Evolutionary conservation across 2,888 invertebrate species (phyloP).

Genomic region (Xylota segnis): DNA sequence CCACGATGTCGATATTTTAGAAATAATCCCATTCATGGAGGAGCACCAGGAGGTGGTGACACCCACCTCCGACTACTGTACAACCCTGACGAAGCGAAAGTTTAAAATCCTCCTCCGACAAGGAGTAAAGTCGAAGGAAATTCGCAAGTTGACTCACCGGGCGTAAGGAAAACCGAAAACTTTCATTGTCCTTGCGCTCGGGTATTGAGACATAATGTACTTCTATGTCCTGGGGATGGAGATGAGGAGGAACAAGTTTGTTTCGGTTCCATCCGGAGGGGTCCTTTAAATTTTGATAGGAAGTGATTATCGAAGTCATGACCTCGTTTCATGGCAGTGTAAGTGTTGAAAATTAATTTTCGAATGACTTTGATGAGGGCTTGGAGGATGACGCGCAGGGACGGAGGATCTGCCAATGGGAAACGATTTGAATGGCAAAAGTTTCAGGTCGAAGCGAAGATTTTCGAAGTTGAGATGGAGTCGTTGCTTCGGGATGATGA

Average conservation of each 20-base stretch:
- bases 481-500: conserved; percentile 4
- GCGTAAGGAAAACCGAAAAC: conserved; percentile 44
- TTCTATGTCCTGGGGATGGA: background rate
- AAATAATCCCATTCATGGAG: conserved; percentile 56
- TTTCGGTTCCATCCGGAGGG: conserved; percentile 34
- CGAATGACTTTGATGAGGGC: conserved; percentile 69
- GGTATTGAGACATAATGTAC: conserved; percentile 66
- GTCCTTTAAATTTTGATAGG: conserved; percentile 50
- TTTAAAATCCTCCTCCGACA: conserved; percentile 44
- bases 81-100: conserved; percentile 32
- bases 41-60: background rate
- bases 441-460: conserved; percentile 3
- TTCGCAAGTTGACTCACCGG: background rate
- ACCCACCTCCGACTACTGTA: no score
- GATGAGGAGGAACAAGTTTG: conserved; percentile 17
- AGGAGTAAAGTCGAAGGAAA: conserved; percentile 21
- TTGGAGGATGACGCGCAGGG: background rate
- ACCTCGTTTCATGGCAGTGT: conserved; percentile 66
- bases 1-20: conserved; percentile 70
- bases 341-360: conserved; percentile 74
- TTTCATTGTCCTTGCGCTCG: conserved; percentile 58
- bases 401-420: background rate
- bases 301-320: conserved; percentile 75
- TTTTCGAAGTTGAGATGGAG: background rate
- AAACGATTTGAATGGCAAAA: conserved; percentile 34